Conservation (phyloP, 2,113 vertebrate species). For the Sylvilagus bachmani region DNA sequence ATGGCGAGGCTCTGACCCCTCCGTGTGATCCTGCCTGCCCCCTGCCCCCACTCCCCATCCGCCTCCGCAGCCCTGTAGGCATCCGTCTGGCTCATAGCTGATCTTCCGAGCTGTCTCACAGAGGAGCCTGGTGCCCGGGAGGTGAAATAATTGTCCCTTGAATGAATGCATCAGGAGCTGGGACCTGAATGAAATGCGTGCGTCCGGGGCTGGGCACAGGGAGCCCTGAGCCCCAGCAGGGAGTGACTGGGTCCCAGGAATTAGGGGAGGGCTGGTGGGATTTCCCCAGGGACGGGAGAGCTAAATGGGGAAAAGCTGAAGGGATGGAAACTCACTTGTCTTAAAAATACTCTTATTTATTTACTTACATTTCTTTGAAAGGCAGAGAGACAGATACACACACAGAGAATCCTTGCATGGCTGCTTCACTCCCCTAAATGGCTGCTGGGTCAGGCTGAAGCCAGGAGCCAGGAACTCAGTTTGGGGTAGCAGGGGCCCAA, state of each 20-base stretch:
- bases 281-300: background rate
- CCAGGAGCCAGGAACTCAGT: no score
- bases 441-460: no score
- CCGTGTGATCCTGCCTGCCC: background rate
- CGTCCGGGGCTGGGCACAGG: no score
- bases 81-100: background rate
- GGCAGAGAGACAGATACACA: background rate
- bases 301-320: background rate
- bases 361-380: background rate
- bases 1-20: accelerated
- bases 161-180: background rate
- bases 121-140: background rate
- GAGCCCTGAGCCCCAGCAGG: background rate
- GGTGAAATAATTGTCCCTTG: no score
- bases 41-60: background rate
- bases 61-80: background rate
- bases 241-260: background rate
- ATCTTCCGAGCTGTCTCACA: background rate
- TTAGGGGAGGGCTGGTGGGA: background rate
- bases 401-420: no score
- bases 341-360: background rate
- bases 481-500: no score
- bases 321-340: background rate
- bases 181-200: background rate
- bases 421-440: no score